Evolutionary conservation across 2,888 invertebrate species (phyloP), one percentile per base, ranked within the genome.

Genomic region (Diadegma fenestrale): DNA sequence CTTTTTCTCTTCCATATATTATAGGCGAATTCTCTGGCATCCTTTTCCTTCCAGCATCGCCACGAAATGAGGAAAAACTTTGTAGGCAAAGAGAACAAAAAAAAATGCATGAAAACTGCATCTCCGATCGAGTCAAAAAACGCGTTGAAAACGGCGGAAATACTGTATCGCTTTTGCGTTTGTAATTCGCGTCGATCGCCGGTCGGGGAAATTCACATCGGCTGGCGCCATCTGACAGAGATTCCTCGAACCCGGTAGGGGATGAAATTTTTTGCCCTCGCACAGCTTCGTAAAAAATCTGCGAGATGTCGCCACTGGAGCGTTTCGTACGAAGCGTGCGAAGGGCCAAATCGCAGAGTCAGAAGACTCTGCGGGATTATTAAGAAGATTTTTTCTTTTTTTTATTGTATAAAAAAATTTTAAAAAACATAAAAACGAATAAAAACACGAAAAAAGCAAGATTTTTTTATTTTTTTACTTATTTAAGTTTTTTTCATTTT

Each of bases 191-290:
- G 22, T 54, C 48, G 68, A 30, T 33, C n/a, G 75, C 79, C 37
- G 37, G 7, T 6, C 14, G 14, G 69, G 30, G 71, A 58, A 80
- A 83, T 45, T 78, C 51, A 78, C 80, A 81, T 82, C 80, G 83
- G 4, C 88, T 89, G 89, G 91, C 91, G 93, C 92, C 93, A 93
- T 93, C 93, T 80, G n/a, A 73, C 88, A 81, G 85, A 75, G 71
- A 72, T 76, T 77, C 26, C 80, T 0, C 64, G 88, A 93, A 93
- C 90, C 89, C 73, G 26, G 58, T 80, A 66, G 58, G 33, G 33
- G 19, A 14, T 17, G 54, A 45, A 66, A 37, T 43, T 87, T 71
- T 82, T 80, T 73, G 37, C 45, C 69, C 30, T 69, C 58, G 80
- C 87, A 87, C 37, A 48, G 63, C 7, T 30, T 88, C 72, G 80